Evolutionary conservation across 2,888 invertebrate species (phyloP).

Genomic region (Urechis unicinctus): DNA sequence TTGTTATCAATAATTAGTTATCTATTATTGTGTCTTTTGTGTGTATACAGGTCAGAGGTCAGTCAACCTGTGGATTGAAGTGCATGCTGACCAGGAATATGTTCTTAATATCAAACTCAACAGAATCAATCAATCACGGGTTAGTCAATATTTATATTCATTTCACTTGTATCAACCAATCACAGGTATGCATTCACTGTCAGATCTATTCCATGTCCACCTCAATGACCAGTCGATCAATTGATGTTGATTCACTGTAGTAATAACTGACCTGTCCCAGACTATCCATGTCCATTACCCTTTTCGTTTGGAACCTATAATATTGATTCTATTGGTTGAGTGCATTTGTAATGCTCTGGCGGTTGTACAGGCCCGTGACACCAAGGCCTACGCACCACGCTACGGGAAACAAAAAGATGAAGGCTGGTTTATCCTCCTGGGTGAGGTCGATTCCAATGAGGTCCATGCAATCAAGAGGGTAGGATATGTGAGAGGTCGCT

Average conservation of each 20-base stretch:
- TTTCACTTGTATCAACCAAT: too few relatives aligned
- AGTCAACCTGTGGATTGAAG: slow-evolving; percentile 61
- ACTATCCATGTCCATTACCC: too few relatives aligned
- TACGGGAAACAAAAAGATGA: slow-evolving; percentile 92
- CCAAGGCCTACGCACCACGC: slow-evolving; percentile 69
- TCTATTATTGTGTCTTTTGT: not conserved
- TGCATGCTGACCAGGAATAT: slow-evolving; percentile 70
- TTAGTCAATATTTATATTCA: too few relatives aligned
- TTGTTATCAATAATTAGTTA: not conserved
- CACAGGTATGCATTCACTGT: too few relatives aligned
- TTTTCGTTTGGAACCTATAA: too few relatives aligned
- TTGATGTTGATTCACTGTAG: too few relatives aligned
- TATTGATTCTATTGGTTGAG: too few relatives aligned
- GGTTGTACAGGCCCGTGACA: slow-evolving; percentile 38
- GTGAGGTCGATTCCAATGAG: slow-evolving; percentile 65
- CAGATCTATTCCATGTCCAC: too few relatives aligned
- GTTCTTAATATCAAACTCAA: slow-evolving; percentile 57
- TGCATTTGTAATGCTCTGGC: too few relatives aligned
- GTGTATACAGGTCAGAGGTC: slow-evolving; percentile 14
- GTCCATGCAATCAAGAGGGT: slow-evolving; percentile 76
- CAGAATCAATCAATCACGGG: slow-evolving; percentile 41
- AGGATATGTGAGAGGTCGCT: slow-evolving; percentile 31
- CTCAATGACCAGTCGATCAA: too few relatives aligned
- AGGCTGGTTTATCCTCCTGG: slow-evolving; percentile 88
- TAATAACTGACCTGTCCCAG: too few relatives aligned